Conservation (phyloP, 2,888 invertebrate species). For the Lasioglossum lativentre region DNA sequence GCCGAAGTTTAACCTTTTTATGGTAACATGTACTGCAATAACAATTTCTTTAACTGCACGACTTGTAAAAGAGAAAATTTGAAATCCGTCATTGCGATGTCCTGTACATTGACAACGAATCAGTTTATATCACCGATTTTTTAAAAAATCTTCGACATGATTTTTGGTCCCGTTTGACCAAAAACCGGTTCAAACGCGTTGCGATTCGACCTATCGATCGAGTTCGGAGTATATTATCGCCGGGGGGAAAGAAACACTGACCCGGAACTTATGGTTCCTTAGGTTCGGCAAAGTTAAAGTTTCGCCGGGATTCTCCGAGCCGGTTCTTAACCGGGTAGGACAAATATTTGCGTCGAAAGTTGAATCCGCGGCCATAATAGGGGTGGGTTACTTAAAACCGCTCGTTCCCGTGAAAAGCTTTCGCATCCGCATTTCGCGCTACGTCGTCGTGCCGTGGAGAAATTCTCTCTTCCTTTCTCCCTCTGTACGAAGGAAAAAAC, state of each 20-base stretch:
- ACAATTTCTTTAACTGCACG: too few species aligned
- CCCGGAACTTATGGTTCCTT: slow-evolving; percentile 26
- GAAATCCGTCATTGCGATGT: too few species aligned
- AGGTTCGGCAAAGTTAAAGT: neutral
- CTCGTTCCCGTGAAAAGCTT: slow-evolving; percentile 22
- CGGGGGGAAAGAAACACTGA: neutral
- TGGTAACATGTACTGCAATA: too few species aligned
- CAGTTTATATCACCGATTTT: too few species aligned
- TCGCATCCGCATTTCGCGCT: slow-evolving; percentile 34
- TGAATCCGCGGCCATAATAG: slow-evolving; percentile 35
- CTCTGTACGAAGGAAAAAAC: neutral
- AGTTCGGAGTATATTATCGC: slow-evolving; percentile 1
- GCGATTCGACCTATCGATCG: slow-evolving; percentile 1
- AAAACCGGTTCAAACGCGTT: neutral
- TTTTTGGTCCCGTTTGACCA: neutral
- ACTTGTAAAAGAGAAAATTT: too few species aligned
- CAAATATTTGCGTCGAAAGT: slow-evolving; percentile 56
- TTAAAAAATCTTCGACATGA: neutral
- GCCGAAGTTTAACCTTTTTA: too few species aligned
- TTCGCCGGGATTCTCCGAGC: neutral
- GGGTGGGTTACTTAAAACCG: slow-evolving; percentile 32
- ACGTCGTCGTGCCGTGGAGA: neutral
- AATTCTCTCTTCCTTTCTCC: neutral
- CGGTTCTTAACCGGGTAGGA: slow-evolving; percentile 37
- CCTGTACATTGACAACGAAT: too few species aligned